Base-by-base conservation (phyloP, 2,888 invertebrate species). In the Siphonodentalium dalli region DNA sequence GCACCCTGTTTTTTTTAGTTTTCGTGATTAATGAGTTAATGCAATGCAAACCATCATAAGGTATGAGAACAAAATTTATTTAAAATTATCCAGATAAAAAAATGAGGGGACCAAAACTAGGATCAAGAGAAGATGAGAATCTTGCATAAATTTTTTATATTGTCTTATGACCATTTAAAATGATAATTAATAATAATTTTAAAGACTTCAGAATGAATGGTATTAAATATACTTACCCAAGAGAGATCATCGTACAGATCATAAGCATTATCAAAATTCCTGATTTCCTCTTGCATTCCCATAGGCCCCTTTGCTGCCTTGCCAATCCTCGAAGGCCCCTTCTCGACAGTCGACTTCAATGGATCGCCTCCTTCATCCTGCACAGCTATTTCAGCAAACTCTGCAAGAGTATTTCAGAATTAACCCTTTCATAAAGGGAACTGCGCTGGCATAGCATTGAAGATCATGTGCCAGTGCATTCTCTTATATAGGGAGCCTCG, bases 211-310 rank as follows among this genome's bases (percentile, higher is more conserved):
- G 15, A 31, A 40, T 9, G 8, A 0, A 44, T n/a, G 2, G 9
- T 15, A 21, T 28, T 47, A 11, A 18, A n/a, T 7, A n/a, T 5
- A 53, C 62, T 43, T 61, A 75, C 75, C 77, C 77, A 77, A n/a
- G 74, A 51, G n/a, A 68, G 61, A 13, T 77, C 71, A 63, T 75
- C 75, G 2, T 59, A 47, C 15, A 77, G 56, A 15, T 73, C 72
- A 46, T 58, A 74, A 2, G 59, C 48, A 40, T 71, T 61, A 6
- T 70, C 65, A 55, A 69, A 72, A 13, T 73, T 66, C 7, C 20
- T 35, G 27, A 60, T 46, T 15, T 62, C 64, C 54, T 75, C 74
- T 6, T 57, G 50, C 3, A 72, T 70, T 1, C 69, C 54, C 18
- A 69, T 68, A 18, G 72, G 65, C 13, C 62, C 63, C 20, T 64